Conservation (phyloP, 2,888 invertebrate species). For the Pedicia rivosa region DNA sequence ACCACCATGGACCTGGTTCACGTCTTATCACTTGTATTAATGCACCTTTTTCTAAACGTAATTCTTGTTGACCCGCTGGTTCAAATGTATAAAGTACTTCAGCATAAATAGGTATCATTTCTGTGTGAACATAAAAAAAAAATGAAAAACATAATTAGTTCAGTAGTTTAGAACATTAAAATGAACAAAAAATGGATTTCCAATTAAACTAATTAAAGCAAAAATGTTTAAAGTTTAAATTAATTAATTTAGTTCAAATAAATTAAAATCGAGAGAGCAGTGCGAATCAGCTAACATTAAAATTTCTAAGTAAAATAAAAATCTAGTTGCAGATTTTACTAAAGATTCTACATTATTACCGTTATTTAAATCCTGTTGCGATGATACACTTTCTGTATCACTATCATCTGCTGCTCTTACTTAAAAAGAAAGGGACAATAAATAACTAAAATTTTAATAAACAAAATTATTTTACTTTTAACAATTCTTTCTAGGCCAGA, state of each 20-base stretch:
- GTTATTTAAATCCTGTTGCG: constrained; percentile 23
- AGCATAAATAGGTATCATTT: constrained; percentile 23
- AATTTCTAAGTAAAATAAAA: too few relatives aligned
- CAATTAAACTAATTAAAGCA: too few relatives aligned
- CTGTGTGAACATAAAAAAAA: too few relatives aligned
- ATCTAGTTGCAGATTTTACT: too few relatives aligned
- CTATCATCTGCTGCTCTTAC: constrained; percentile 24
- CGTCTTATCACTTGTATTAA: constrained; percentile 28
- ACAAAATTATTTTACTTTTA: constrained; percentile 6
- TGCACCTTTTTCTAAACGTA: constrained; percentile 26
- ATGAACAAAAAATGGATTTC: not conserved
- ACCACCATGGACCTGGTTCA: constrained; percentile 50
- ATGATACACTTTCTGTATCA: constrained; percentile 29
- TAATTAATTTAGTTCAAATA: not conserved
- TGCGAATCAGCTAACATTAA: too few relatives aligned
- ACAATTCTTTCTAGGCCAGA: constrained; percentile 23
- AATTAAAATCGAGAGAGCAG: constrained; percentile 1
- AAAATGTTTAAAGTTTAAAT: too few relatives aligned
- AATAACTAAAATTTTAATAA: constrained; percentile 1
- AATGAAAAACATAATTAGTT: constrained; percentile 7
- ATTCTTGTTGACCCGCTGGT: constrained; percentile 28
- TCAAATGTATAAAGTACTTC: constrained; percentile 29
- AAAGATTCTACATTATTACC: too few relatives aligned
- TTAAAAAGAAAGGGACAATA: not conserved
- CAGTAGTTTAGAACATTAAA: not conserved